A percentile compares a stretch with the other conserved stretches of the same genome.
Evolutionary conservation across 2,113 vertebrate species (phyloP).

Genomic region (Periophthalmus modestus): DNA sequence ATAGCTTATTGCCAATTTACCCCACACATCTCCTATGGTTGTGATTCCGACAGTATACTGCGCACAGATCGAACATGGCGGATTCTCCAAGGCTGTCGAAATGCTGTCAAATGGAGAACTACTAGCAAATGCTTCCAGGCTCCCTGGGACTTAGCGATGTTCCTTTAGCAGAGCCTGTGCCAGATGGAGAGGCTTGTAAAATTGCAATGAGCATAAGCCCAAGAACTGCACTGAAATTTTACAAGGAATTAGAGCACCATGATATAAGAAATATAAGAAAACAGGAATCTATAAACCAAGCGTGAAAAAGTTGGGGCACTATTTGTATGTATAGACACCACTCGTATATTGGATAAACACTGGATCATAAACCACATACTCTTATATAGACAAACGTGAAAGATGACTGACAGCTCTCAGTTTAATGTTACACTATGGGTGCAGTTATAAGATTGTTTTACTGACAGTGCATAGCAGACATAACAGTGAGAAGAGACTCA

Average conservation of each 20-base stretch:
- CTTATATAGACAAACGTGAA: not conserved
- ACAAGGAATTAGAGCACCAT: not conserved
- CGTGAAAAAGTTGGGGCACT: too few relatives aligned
- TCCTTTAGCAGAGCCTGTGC: slow-evolving; percentile 3
- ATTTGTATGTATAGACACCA: too few relatives aligned
- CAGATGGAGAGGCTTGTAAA: slow-evolving; percentile 28
- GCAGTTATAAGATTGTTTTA: not conserved
- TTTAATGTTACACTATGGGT: not conserved
- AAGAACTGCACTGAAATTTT: not conserved
- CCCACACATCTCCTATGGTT: slow-evolving; percentile 14
- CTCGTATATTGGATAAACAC: not conserved
- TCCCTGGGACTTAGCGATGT: slow-evolving; percentile 10
- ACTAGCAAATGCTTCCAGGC: slow-evolving; percentile 1
- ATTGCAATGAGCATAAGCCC: slow-evolving; percentile 8
- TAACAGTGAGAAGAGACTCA: not conserved
- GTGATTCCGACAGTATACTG: slow-evolving; percentile 13
- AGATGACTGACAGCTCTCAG: too few relatives aligned
- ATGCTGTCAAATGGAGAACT: slow-evolving; percentile 23
- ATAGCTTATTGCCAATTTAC: slow-evolving; percentile 20
- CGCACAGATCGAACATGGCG: slow-evolving; percentile 20
- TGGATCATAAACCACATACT: not conserved
- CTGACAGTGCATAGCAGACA: not conserved
- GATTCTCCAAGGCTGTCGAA: slow-evolving; percentile 18
- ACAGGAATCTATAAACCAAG: not conserved
- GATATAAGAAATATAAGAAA: not conserved